Evolutionary conservation across 2,888 invertebrate species (phyloP).

Genomic region (Zele albiditarsus): DNA sequence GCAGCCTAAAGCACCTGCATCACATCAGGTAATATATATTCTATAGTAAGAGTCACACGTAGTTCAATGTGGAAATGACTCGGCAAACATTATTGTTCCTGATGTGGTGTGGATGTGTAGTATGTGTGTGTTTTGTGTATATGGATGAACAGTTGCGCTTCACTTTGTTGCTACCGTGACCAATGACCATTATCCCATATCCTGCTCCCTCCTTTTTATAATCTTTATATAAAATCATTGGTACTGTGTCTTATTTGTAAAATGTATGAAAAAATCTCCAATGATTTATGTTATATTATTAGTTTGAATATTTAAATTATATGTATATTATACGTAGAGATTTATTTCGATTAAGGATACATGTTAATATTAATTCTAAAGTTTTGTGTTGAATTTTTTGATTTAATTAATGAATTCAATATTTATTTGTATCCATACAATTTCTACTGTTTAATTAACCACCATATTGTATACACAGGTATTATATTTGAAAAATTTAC

Average conservation of each 20-base stretch:
- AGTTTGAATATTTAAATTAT: background rate
- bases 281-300: background rate
- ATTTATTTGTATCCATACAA: too few species aligned
- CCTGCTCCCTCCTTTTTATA: background rate
- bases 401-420: too few species aligned
- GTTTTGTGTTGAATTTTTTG: too few species aligned
- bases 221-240: constrained; percentile 1
- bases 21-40: constrained; percentile 11
- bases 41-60: background rate
- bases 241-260: background rate
- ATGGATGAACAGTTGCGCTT: background rate
- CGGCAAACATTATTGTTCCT: constrained; percentile 27
- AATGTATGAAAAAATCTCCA: background rate
- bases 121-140: background rate
- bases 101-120: background rate
- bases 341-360: too few species aligned
- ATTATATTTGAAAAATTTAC: too few species aligned
- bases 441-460: too few species aligned
- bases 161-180: constrained; percentile 23
- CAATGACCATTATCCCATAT: constrained; percentile 8
- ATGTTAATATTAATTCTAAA: too few species aligned
- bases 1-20: constrained; percentile 13
- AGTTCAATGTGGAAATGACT: constrained; percentile 29
- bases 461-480: too few species aligned
- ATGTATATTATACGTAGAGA: too few species aligned